phyloP scores from a whole-genome alignment of 2,113 vertebrate genomes.

The Xiphophorus maculatus region DNA sequence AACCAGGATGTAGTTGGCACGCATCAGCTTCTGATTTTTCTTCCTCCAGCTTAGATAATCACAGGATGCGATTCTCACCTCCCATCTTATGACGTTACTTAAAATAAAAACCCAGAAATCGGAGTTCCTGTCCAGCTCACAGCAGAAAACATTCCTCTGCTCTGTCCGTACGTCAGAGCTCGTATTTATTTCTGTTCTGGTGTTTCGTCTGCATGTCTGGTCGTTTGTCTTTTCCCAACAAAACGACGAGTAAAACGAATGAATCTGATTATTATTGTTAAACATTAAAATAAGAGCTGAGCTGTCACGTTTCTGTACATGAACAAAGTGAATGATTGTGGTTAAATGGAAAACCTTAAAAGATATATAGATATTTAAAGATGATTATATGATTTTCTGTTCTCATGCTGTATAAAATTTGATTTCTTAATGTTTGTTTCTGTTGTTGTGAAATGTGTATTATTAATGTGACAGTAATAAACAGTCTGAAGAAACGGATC shows the following conservation, averaged over 20 bases:
- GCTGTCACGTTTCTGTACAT: conserved; percentile 28
- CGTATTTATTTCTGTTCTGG: conserved; percentile 50
- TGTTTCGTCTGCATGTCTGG: conserved; percentile 37
- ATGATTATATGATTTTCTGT: conserved; percentile 49
- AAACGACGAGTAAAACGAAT: conserved; percentile 30
- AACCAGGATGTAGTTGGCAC: background rate
- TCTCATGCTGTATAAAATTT: conserved; percentile 56
- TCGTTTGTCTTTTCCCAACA: conserved; percentile 12
- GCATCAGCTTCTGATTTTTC: background rate
- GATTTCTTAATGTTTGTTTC: conserved; percentile 48
- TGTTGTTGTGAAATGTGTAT: conserved; percentile 60
- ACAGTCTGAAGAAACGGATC: conserved; percentile 10
- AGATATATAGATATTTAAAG: conserved; percentile 67
- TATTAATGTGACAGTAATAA: conserved; percentile 46
- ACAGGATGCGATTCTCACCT: background rate
- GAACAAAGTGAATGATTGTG: conserved; percentile 18
- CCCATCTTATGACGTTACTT: background rate
- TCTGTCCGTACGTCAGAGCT: conserved; percentile 4
- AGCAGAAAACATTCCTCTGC: conserved; percentile 36
- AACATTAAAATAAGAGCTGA: conserved; percentile 12
- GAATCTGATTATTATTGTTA: conserved; percentile 33
- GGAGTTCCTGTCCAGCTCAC: background rate
- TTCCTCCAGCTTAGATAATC: background rate
- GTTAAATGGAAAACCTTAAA: conserved; percentile 38
- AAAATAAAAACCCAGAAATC: background rate